Evolutionary conservation across 2,113 vertebrate species (phyloP).

Genomic region (Sinocyclocheilus maitianheensis): DNA sequence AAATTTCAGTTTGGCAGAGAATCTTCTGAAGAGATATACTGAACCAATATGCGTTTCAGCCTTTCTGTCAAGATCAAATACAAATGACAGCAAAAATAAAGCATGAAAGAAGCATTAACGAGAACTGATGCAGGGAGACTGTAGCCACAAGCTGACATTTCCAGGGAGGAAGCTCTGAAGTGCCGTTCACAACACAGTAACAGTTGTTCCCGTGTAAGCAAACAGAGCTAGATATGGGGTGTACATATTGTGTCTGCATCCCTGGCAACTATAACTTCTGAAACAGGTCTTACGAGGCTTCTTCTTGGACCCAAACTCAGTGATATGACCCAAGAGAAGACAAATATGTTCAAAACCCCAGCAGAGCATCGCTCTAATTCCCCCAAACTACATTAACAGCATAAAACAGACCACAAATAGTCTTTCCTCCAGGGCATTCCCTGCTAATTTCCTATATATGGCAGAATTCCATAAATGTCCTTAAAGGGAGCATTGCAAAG

Average conservation of each 20-base stretch:
- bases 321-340: conserved; percentile 6
- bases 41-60: background rate
- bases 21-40: background rate
- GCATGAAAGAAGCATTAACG: background rate
- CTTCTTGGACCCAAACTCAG: background rate
- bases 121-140: background rate
- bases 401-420: conserved; percentile 31
- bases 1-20: background rate
- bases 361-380: background rate
- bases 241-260: background rate
- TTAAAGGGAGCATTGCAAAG: conserved; percentile 24
- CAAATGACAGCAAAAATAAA: background rate
- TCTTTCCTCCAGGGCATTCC: background rate
- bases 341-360: conserved; percentile 14
- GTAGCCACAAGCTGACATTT: background rate
- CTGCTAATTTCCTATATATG: conserved; percentile 41
- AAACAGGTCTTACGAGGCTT: background rate
- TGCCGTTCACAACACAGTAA: background rate
- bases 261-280: background rate
- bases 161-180: background rate
- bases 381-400: conserved; percentile 20
- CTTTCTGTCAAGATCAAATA: conserved; percentile 3
- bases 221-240: background rate
- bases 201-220: background rate
- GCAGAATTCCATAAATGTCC: conserved; percentile 39